Percentiles rank a stretch among this genome's conserved stretches.
phyloP scores from a whole-genome alignment of 2,113 vertebrate species.

The Tetrao urogallus region DNA sequence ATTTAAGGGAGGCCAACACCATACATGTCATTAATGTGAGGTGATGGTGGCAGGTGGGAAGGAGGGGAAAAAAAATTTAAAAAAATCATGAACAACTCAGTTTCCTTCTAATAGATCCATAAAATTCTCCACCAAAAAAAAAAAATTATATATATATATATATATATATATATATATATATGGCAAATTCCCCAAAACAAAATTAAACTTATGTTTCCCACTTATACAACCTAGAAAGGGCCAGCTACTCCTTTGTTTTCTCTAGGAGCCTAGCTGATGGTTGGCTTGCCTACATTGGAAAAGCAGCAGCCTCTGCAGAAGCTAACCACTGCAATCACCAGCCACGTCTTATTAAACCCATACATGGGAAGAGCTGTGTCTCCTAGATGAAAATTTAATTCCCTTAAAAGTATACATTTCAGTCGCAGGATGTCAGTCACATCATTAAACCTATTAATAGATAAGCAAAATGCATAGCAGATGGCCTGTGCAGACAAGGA shows the following conservation, averaged over 20 bases:
- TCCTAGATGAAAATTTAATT: slow-evolving; percentile 2
- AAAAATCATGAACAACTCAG: not conserved
- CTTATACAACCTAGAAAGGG: not conserved
- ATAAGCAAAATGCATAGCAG: slow-evolving; percentile 43
- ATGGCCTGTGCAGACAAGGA: not conserved
- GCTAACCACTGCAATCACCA: not conserved
- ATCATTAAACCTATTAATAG: slow-evolving; percentile 57
- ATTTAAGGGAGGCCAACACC: not conserved
- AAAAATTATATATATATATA: too few species aligned
- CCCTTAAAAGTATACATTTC: not conserved
- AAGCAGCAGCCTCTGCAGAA: not conserved
- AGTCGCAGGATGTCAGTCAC: not conserved
- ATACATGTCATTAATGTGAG: not conserved
- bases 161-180: not conserved
- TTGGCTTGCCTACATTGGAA: not conserved
- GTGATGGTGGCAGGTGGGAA: not conserved
- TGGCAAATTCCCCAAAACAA: not conserved
- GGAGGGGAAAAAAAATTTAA: not conserved
- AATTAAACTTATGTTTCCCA: not conserved
- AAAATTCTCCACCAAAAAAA: not conserved
- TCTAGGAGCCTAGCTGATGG: not conserved
- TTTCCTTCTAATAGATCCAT: not conserved
- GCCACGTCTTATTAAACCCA: not conserved
- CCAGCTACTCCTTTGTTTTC: not conserved
- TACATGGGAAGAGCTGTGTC: not conserved